These are phyloP conservation scores for Poecilia wingei DNA, from an alignment of 2,797 vertebrate species.

Conservation along the genomic window DNA sequence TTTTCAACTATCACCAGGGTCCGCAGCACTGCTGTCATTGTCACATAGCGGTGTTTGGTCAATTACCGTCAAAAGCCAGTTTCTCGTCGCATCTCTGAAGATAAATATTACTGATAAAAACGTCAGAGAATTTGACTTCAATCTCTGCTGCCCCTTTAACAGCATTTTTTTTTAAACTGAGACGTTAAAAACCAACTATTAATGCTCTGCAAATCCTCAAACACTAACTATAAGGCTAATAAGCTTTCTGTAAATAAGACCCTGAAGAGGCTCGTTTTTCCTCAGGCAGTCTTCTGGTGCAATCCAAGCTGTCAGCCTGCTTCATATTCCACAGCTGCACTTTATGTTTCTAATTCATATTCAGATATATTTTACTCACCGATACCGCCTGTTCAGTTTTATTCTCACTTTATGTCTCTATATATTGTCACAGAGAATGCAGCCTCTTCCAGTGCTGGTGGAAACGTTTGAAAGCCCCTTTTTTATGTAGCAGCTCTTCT, in stretches of 20 bases:
- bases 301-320: conserved; percentile 30
- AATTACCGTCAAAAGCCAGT: background rate
- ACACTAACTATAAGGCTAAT: conserved; percentile 29
- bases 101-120: background rate
- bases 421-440: conserved; percentile 23
- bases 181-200: conserved; percentile 13
- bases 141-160: background rate
- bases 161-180: background rate
- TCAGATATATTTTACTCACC: conserved; percentile 40
- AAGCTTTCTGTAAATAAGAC: conserved; percentile 27
- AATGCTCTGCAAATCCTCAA: conserved; percentile 9
- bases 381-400: conserved; percentile 25
- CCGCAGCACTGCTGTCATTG: background rate
- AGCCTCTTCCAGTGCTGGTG: conserved; percentile 1
- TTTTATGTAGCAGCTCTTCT: conserved; percentile 19
- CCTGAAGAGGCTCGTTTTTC: conserved; percentile 46
- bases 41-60: too few relatives aligned
- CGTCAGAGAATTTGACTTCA: background rate
- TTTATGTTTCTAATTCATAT: conserved; percentile 34
- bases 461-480: conserved; percentile 11
- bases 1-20: background rate
- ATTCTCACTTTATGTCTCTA: conserved; percentile 26
- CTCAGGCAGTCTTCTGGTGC: conserved; percentile 42
- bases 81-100: background rate
- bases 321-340: conserved; percentile 28